A percentile compares a stretch with the other conserved stretches of the same genome.
Conservation (phyloP, 2,888 invertebrate genomes). For the Aradus depressus region DNA sequence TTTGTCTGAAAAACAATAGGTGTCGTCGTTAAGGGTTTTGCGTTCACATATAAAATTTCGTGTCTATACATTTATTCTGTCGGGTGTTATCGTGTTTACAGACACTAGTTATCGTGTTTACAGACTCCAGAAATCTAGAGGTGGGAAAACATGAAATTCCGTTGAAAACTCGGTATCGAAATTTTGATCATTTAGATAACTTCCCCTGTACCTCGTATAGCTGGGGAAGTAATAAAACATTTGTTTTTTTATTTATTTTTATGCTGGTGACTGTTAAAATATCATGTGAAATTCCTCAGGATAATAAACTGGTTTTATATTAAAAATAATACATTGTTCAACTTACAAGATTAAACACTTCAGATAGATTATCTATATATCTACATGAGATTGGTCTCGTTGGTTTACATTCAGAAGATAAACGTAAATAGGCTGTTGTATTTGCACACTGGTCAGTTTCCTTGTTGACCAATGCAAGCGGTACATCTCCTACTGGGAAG, state of each 20-base stretch:
- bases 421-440: not conserved
- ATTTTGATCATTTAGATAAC: too few relatives aligned
- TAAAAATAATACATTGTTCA: not conserved
- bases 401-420: conserved; percentile 12
- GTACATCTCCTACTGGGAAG: conserved; percentile 14
- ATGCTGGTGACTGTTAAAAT: not conserved
- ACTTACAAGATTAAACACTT: conserved; percentile 17
- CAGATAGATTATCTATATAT: conserved; percentile 11
- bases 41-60: too few relatives aligned
- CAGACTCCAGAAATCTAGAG: too few relatives aligned
- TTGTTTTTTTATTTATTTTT: not conserved
- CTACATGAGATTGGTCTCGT: conserved; percentile 24
- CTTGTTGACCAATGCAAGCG: conserved; percentile 20
- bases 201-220: too few relatives aligned
- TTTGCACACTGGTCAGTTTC: conserved; percentile 15
- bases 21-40: too few relatives aligned
- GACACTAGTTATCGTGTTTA: too few relatives aligned
- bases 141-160: too few relatives aligned
- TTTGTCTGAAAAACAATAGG: too few relatives aligned
- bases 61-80: too few relatives aligned
- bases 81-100: too few relatives aligned
- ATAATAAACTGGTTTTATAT: not conserved
- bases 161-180: too few relatives aligned
- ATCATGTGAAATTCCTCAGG: not conserved
- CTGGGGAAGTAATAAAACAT: too few relatives aligned